Evolutionary conservation across 2,797 vertebrate genomes (phyloP).

Genomic region (Neomorphus geoffroyi): DNA sequence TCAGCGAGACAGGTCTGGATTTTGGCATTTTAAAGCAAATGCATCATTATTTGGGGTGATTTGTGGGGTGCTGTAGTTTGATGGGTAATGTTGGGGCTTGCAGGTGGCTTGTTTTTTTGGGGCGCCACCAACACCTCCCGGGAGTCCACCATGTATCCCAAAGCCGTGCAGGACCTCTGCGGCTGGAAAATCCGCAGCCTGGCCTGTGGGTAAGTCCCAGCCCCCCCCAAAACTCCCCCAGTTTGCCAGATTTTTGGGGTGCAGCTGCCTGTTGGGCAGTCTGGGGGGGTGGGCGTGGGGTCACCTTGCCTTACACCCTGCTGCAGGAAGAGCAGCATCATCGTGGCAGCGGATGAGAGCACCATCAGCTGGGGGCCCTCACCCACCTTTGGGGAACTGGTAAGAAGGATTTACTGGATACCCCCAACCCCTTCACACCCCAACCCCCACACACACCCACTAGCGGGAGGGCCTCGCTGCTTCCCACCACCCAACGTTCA

Average conservation of each 20-base stretch:
- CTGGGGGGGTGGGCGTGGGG: rapidly evolving
- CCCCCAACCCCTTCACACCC: not conserved
- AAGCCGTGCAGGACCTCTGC: conserved; percentile 94
- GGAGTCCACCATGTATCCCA: conserved; percentile 99
- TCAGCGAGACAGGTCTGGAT: conserved; percentile 88
- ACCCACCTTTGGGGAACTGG: conserved; percentile 94
- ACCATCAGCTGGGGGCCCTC: conserved; percentile 97
- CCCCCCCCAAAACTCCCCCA: no score
- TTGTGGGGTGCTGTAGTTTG: not conserved
- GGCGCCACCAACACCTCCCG: conserved; percentile 95
- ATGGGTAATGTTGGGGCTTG: not conserved
- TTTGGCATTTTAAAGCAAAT: rapidly evolving
- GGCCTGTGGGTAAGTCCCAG: conserved; percentile 87
- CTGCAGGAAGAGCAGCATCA: conserved; percentile 92
- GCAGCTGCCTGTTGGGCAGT: rapidly evolving
- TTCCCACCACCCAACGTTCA: not conserved
- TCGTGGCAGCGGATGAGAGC: conserved; percentile 94
- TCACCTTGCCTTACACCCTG: not conserved
- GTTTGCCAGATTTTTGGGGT: not conserved
- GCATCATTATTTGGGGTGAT: rapidly evolving
- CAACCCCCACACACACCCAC: rapidly evolving
- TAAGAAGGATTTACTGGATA: conserved; percentile 59
- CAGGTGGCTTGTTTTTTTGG: conserved; percentile 96
- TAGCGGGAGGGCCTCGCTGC: not conserved
- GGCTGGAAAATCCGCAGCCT: conserved; percentile 94